These are phyloP conservation scores for Piscicola geometra DNA, from an alignment of 2,888 invertebrate species.

Conservation along the genomic window DNA sequence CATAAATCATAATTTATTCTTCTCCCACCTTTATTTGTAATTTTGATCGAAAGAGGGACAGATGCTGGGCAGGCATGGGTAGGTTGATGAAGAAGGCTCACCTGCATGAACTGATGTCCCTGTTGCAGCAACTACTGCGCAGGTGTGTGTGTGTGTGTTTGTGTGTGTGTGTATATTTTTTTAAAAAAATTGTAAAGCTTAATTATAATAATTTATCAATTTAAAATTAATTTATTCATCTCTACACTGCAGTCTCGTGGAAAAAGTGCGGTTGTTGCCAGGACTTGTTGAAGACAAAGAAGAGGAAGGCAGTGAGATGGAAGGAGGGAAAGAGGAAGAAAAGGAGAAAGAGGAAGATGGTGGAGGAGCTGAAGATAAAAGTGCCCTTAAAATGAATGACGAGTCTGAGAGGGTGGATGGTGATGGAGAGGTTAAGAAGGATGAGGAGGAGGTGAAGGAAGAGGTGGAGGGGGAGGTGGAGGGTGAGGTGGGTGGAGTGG, in stretches of 20 bases:
- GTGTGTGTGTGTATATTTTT: too few relatives aligned
- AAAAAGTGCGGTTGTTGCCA: constrained; percentile 15
- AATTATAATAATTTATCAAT: too few relatives aligned
- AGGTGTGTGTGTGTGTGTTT: neutral
- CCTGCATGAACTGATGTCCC: constrained; percentile 1
- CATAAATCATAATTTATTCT: too few relatives aligned
- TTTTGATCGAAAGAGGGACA: too few relatives aligned
- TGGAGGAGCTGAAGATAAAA: neutral
- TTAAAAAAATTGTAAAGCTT: too few relatives aligned
- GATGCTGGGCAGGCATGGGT: neutral
- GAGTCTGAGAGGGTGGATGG: neutral
- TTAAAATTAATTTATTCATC: neutral
- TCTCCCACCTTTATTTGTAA: too few relatives aligned
- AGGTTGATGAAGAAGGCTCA: neutral
- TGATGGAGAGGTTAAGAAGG: neutral
- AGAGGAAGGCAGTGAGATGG: neutral
- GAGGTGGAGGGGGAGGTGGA: neutral
- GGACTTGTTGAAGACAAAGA: neutral
- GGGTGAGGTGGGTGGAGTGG: neutral
- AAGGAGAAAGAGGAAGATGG: neutral
- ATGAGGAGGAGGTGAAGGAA: neutral
- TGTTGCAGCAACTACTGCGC: neutral
- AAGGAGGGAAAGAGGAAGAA: neutral
- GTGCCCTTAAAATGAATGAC: neutral
- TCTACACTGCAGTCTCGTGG: constrained; percentile 41